Conservation (phyloP, 1,140 invertebrate species). For the Drosophila mayri region DNA sequence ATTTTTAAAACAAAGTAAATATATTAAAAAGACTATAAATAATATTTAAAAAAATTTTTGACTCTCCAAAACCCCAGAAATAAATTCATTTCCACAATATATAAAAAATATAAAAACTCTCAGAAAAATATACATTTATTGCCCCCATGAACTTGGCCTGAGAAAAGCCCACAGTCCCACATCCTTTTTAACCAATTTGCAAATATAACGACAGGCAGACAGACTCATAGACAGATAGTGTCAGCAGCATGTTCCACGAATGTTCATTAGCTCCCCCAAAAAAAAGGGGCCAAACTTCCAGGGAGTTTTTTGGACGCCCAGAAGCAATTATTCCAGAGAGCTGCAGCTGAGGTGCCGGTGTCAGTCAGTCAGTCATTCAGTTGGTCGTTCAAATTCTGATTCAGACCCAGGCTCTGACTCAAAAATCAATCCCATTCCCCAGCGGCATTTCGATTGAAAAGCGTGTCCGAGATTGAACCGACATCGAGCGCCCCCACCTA, state of each 20-base stretch:
- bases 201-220: neutral
- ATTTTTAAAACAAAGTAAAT: neutral
- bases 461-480: conserved; percentile 10
- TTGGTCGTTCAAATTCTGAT: conserved; percentile 32
- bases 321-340: conserved; percentile 66
- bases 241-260: conserved; percentile 36
- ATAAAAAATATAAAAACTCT: neutral
- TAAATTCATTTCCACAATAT: neutral
- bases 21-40: neutral
- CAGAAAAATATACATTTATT: neutral
- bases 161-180: neutral
- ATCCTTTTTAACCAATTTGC: neutral
- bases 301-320: conserved; percentile 30
- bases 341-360: conserved; percentile 33
- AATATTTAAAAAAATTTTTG: neutral
- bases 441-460: conserved; percentile 45
- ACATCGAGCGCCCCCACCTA: neutral
- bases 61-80: neutral
- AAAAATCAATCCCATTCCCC: conserved; percentile 70
- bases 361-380: conserved; percentile 50
- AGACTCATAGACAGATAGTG: conserved; percentile 10
- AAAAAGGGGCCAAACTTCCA: conserved; percentile 15
- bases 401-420: conserved; percentile 38
- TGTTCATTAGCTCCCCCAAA: conserved; percentile 51
- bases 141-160: neutral